phyloP scores from a whole-genome alignment of 1,140 invertebrate species.

The Saccostrea cuccullata region DNA sequence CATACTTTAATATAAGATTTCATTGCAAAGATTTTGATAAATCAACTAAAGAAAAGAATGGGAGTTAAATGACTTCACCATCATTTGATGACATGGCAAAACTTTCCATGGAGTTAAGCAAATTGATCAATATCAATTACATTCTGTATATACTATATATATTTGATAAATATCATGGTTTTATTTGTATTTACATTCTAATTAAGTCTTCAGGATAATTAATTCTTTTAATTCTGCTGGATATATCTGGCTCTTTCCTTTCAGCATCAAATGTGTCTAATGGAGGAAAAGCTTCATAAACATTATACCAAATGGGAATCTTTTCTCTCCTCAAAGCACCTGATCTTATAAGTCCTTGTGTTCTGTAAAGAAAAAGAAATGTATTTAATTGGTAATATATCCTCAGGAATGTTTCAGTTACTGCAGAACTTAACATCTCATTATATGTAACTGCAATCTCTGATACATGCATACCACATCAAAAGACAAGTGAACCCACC shows the following conservation, averaged over 20 bases:
- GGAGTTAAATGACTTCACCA: no score
- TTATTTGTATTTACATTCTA: neutral
- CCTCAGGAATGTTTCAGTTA: no score
- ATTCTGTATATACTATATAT: neutral
- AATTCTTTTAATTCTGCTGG: neutral
- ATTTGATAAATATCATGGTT: neutral
- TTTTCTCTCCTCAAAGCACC: slow-evolving; percentile 88
- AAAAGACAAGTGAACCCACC: no score
- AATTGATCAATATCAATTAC: neutral
- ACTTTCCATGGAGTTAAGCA: no score
- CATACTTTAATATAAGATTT: no score
- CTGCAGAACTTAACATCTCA: no score
- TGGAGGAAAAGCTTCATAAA: slow-evolving; percentile 93
- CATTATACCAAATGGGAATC: slow-evolving; percentile 91
- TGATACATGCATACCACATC: no score
- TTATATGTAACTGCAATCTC: no score
- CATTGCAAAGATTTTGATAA: no score
- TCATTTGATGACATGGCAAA: no score
- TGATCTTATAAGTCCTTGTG: slow-evolving; percentile 84
- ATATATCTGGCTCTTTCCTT: neutral
- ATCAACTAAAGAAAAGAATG: no score
- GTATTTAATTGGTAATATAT: no score
- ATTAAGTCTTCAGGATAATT: slow-evolving; percentile 23
- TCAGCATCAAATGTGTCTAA: slow-evolving; percentile 3
- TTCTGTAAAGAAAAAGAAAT: neutral